Base-by-base conservation (phyloP, 1,140 invertebrate species). In the Batillaria attramentaria region DNA sequence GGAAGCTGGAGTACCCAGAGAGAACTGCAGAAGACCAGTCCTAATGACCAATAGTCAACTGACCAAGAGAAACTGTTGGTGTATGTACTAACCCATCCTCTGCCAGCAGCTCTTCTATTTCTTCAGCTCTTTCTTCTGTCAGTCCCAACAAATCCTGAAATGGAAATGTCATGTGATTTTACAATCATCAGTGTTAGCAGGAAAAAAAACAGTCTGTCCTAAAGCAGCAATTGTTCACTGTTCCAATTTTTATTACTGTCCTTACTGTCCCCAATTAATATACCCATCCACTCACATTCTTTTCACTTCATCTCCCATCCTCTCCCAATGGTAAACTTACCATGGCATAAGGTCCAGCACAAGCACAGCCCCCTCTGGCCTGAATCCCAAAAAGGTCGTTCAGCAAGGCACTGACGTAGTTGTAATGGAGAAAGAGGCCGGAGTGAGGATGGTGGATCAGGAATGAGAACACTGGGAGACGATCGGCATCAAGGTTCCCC, bases 341-440 rank as follows among this genome's bases (percentile, higher is more conserved):
- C 87, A 87, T 80, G 39, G 95, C 95, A 87, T 97, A 97, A 73
- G 95, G 94, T 62, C 95, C 95, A 54, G 95, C 95, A 92, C 95
- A 96, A 1, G 95, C 94, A 91, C 95, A 96, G 1, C 96, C 96
- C 13, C 95, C 95, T 83, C 96, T 92, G 0, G 95, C 95, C 91
- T 98, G 97, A 57, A 98, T 96, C 0, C 97, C 97, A 88, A 97
- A 98, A 16, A 98, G 93, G 87, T 98, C 97, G 86, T 98, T 98
- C 4, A 98, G 92, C 0, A 98, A 92, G 2, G 95, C 94, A 84
- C 37, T 39, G 95, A 95, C 0, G 97, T 94, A 90, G 90, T 97
- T 97, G 87, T 97, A 95, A 90, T 98, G 97, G 0, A 98, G 93
- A 87, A 95, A 97, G 2, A 94, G 70, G 28, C 85, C 84, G 16